These are phyloP conservation scores for Irena cyanogastra DNA, from an alignment of 2,113 vertebrate genomes.

Conservation along the genomic window DNA sequence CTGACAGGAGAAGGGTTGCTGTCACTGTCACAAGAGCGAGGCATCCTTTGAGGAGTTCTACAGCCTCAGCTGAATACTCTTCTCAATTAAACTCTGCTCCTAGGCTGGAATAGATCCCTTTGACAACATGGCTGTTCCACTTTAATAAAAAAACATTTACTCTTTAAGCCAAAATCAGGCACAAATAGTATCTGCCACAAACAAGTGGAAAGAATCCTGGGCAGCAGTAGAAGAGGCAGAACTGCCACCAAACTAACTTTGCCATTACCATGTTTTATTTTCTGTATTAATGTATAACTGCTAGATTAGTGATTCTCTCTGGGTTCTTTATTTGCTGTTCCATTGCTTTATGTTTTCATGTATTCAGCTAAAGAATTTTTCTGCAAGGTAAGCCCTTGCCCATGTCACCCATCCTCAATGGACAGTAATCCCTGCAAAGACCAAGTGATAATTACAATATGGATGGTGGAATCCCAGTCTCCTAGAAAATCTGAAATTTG, in stretches of 20 bases:
- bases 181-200: neutral
- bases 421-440: neutral
- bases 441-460: neutral
- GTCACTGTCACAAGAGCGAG: rapidly evolving
- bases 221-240: neutral
- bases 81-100: neutral
- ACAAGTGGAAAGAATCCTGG: neutral
- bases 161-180: neutral
- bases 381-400: neutral
- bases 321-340: neutral
- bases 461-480: neutral
- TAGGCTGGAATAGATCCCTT: neutral
- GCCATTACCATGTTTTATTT: neutral
- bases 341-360: neutral
- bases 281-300: neutral
- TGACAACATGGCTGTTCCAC: neutral
- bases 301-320: neutral
- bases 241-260: neutral
- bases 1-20: neutral
- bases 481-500: neutral
- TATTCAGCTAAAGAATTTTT: neutral
- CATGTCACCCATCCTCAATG: neutral
- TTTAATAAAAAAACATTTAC: neutral
- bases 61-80: neutral
- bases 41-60: neutral